Base-by-base conservation (phyloP, 2,113 vertebrate genomes). In the Mormyrus lacerda region DNA sequence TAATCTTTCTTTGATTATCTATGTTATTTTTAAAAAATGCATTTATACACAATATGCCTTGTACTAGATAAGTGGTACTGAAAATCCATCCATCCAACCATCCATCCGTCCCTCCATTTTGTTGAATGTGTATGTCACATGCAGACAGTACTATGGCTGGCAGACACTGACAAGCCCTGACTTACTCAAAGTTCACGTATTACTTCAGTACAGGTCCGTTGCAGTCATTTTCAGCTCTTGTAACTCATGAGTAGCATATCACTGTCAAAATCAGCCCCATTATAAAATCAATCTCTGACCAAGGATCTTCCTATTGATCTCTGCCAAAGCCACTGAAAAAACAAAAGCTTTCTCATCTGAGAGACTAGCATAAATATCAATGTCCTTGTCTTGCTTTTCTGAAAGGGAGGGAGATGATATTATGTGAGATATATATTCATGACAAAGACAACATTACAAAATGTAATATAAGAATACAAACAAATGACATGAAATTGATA, bases 231-330 rank as follows among this genome's bases (percentile, higher is more conserved):
- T 7, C 9, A n/a, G 13, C 27, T 83, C 4, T 39, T 35, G 3
- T 15, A 50, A 31, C 4, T 95, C 92, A 93, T 93, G 91, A 93
- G 95, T 89, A 92, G 88, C 50, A 83, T 51, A 69, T 76, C 91
- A 92, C 92, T 87, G 91, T 45, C 51, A 24, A 27, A 79, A 39
- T 27, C 53, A 21, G 47, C 13, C 39, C 45, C 42, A 27, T 91
- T 94, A 96, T 65, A 99, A 94, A 93, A 99, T 98, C 91, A 99
- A 97, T 94, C 96, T 97, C 90, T 99, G 98, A 92, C 97, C 98
- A 95, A 99, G 96, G 94, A 99, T 99, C 97, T 99, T 99, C 91
- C 98, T 97, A 96, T 99, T 99, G 95, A 99, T 99, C 95, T 99
- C 98, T 88, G 98, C 98, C 95, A 99, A 96, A 85, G 98, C 98